Conservation (phyloP, 2,113 vertebrate genomes). For the Saccopteryx leptura region DNA sequence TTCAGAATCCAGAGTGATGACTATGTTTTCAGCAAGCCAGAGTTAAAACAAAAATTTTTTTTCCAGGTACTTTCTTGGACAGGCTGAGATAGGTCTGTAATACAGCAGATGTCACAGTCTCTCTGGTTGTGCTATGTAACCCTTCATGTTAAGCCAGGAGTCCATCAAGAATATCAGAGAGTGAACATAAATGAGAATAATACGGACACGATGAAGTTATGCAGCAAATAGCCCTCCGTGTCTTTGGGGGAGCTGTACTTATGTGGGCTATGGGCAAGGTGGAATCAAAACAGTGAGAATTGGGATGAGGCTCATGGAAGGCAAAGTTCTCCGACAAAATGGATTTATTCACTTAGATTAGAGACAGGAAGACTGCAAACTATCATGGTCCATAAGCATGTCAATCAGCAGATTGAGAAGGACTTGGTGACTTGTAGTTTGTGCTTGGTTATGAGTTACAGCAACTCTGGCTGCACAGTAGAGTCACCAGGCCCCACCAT, state of each 20-base stretch:
- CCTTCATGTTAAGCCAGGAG: background rate
- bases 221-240: background rate
- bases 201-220: background rate
- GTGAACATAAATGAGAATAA: background rate
- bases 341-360: background rate
- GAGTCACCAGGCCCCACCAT: background rate
- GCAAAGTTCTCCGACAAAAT: background rate
- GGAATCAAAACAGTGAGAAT: background rate
- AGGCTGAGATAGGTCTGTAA: background rate
- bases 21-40: background rate
- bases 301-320: background rate
- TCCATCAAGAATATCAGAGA: background rate
- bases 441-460: background rate
- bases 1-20: background rate
- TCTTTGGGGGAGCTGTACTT: background rate
- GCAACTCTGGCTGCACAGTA: background rate
- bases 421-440: background rate
- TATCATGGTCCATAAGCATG: background rate
- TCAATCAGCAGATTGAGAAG: background rate
- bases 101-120: background rate
- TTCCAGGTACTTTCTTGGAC: slow-evolving; percentile 22
- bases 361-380: background rate
- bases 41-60: slow-evolving; percentile 5
- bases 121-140: background rate
- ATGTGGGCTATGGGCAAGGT: background rate